Evolutionary conservation across 2,888 invertebrate genomes (phyloP).

Genomic region (Drosophila cognata): DNA sequence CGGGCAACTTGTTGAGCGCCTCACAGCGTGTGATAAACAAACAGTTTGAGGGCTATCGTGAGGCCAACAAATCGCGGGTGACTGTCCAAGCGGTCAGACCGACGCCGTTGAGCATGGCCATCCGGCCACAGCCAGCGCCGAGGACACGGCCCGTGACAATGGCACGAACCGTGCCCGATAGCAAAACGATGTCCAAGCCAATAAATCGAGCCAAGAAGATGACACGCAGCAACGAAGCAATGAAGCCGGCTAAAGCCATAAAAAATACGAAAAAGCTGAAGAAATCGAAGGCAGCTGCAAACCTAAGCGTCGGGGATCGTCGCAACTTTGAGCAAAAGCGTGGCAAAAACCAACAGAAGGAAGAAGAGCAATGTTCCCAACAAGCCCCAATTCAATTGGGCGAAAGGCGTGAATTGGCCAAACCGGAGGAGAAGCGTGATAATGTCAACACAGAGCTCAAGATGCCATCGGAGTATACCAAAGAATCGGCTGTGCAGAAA

Average conservation of each 20-base stretch:
- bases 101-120: slow-evolving; percentile 3
- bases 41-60: slow-evolving; percentile 23
- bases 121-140: neutral
- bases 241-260: neutral
- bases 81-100: slow-evolving; percentile 22
- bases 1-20: slow-evolving; percentile 48
- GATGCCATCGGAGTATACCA: slow-evolving; percentile 37
- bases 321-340: neutral
- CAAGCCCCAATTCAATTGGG: slow-evolving; percentile 4
- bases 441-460: neutral
- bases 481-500: slow-evolving; percentile 51
- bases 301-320: neutral
- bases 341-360: neutral
- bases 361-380: neutral
- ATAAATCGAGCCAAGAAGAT: neutral
- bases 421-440: neutral
- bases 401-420: slow-evolving; percentile 28
- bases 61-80: neutral
- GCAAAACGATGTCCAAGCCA: neutral
- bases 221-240: neutral
- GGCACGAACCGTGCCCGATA: neutral
- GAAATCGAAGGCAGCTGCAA: neutral
- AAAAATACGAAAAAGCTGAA: neutral
- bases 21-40: slow-evolving; percentile 52
- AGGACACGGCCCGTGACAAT: neutral